phyloP scores from a whole-genome alignment of 2,113 vertebrate genomes.

The Callospermophilus lateralis region DNA sequence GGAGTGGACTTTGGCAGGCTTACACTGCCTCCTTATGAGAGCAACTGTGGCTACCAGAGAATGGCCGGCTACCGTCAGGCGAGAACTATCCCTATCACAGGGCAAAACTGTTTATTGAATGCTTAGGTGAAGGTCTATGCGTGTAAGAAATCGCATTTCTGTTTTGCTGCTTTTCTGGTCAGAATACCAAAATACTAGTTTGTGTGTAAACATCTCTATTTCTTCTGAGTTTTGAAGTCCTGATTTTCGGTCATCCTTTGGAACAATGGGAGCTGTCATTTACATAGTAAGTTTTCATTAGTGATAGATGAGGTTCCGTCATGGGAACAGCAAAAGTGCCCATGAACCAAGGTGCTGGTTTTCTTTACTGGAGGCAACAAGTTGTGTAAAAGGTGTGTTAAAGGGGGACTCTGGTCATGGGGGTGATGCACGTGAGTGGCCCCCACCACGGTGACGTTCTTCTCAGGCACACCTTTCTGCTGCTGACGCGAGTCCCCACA shows the following conservation, averaged over 20 bases:
- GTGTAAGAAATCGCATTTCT: not conserved
- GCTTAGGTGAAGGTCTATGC: not conserved
- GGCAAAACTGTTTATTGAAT: too few relatives aligned
- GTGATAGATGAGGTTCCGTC: not conserved
- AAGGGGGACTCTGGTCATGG: too few relatives aligned
- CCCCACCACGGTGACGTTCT: too few relatives aligned
- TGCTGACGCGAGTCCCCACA: fast-evolving
- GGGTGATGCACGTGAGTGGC: too few relatives aligned
- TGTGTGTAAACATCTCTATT: not conserved
- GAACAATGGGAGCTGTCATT: not conserved
- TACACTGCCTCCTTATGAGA: not conserved
- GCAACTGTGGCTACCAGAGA: not conserved
- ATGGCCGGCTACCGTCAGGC: not conserved
- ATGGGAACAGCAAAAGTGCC: fast-evolving
- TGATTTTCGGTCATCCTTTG: not conserved
- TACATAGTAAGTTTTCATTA: not conserved
- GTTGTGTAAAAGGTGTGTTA: not conserved
- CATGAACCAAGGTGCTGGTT: fast-evolving
- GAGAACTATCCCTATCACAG: fast-evolving
- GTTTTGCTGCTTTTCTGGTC: not conserved
- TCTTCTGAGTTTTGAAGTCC: not conserved
- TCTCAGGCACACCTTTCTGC: not conserved
- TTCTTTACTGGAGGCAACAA: not conserved
- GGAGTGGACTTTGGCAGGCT: not conserved
- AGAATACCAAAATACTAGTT: fast-evolving